Base-by-base conservation (phyloP, 2,888 invertebrate species). In the Neria commutata region DNA sequence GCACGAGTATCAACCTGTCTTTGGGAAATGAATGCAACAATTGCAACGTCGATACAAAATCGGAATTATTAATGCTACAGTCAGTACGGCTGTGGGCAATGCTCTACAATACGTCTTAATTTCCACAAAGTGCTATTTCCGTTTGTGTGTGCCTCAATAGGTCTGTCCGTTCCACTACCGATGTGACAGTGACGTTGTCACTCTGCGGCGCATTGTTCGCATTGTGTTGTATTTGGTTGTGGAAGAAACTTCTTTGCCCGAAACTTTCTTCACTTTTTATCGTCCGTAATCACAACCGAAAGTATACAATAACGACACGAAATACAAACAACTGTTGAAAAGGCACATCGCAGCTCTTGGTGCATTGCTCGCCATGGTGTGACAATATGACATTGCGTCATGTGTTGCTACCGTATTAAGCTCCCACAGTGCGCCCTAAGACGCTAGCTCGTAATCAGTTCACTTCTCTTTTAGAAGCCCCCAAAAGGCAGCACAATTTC, bases 221-320 rank as follows among this genome's bases (percentile, higher is more conserved):
- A n/a, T n/a, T n/a, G n/a, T n/a, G n/a, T n/a, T n/a, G n/a, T n/a
- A n/a, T n/a, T n/a, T n/a, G n/a, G n/a, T n/a, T n/a, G n/a, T n/a
- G n/a, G n/a, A n/a, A n/a, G n/a, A n/a, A n/a, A n/a, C n/a, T n/a
- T n/a, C n/a, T n/a, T n/a, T n/a, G n/a, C n/a, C n/a, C n/a, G n/a
- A n/a, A n/a, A 62, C 62, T 70, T 70, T 72, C 65, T 65, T 65
- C 66, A 63, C 34, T 50, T 72, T 73, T 74, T 72, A 74, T 74
- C 75, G 61, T 55, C 66, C 56, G 72, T 72, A 72, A 72, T 72
- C 75, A 72, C 66, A 73, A 72, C 72, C n/a, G 73, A 67, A 67
- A 61, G 61, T 64, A 60, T 54, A 65, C 70, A 63, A 60, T 61
- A 61, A 69, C 63, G 56, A 60, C 59, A 69, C n/a, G n/a, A n/a